phyloP scores from a whole-genome alignment of 2,113 vertebrate species.

The Caloenas nicobarica region DNA sequence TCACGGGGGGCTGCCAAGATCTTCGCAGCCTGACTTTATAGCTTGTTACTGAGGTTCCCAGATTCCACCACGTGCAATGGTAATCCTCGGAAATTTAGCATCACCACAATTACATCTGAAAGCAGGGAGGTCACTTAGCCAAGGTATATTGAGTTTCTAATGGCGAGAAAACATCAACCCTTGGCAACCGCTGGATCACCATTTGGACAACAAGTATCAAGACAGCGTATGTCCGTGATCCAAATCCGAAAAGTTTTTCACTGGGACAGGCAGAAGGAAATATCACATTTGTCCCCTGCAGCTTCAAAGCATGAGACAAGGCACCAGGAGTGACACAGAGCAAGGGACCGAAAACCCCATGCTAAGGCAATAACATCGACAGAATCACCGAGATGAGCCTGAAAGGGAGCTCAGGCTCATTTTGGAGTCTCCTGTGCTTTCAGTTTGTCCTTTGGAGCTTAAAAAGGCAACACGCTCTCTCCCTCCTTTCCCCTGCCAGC shows the following conservation, averaged over 20 bases:
- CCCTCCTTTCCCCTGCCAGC: background rate
- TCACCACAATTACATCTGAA: background rate
- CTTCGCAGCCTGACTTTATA: background rate
- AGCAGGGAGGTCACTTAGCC: background rate
- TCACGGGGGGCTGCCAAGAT: background rate
- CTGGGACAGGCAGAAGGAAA: background rate
- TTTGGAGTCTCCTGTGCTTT: background rate
- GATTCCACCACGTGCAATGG: background rate
- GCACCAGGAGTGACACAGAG: background rate
- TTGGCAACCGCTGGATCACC: background rate
- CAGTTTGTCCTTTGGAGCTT: background rate
- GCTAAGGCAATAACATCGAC: background rate
- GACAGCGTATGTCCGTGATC: background rate
- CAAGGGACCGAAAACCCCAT: background rate
- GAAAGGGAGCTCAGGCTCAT: background rate
- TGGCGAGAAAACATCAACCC: background rate
- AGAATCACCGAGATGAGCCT: background rate
- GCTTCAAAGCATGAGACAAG: background rate
- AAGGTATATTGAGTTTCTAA: background rate
- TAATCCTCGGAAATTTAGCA: background rate
- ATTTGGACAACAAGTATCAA: background rate
- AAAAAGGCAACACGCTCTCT: background rate
- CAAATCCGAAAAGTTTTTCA: background rate
- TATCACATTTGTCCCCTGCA: background rate
- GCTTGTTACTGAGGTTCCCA: background rate